Conservation (phyloP, 2,888 invertebrate genomes). For the Drosophila rubida region DNA sequence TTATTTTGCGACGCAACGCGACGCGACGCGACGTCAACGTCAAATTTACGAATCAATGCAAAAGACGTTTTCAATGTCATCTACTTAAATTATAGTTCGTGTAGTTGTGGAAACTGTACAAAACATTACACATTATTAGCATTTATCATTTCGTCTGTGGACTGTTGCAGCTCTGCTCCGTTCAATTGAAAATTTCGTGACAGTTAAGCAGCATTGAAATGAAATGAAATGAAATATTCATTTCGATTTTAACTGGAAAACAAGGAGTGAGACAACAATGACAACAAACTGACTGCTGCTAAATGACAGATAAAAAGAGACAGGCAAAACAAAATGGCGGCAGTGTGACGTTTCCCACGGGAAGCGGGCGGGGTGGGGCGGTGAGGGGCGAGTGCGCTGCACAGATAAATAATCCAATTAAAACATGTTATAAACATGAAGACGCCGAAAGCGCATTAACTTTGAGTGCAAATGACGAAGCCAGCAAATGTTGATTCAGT, state of each 20-base stretch:
- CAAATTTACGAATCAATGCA: too few relatives aligned
- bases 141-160: too few relatives aligned
- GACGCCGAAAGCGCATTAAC: constrained; percentile 46
- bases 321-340: constrained; percentile 33
- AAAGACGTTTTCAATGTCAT: too few relatives aligned
- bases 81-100: too few relatives aligned
- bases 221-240: constrained; percentile 64
- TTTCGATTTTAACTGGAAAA: constrained; percentile 45
- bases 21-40: too few relatives aligned
- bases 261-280: constrained; percentile 31
- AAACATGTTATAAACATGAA: constrained; percentile 46
- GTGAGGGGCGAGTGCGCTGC: constrained; percentile 25
- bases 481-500: constrained; percentile 23
- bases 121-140: too few relatives aligned
- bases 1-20: too few relatives aligned
- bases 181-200: constrained; percentile 38
- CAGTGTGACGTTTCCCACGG: neutral
- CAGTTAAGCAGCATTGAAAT: constrained; percentile 66
- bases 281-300: constrained; percentile 51
- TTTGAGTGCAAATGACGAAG: constrained; percentile 22
- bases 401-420: constrained; percentile 56
- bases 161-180: too few relatives aligned
- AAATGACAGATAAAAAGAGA: constrained; percentile 62
- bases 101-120: too few relatives aligned
- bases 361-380: too few relatives aligned